Evolutionary conservation across 2,888 invertebrate species (phyloP).

Genomic region (Metellina segmentata): DNA sequence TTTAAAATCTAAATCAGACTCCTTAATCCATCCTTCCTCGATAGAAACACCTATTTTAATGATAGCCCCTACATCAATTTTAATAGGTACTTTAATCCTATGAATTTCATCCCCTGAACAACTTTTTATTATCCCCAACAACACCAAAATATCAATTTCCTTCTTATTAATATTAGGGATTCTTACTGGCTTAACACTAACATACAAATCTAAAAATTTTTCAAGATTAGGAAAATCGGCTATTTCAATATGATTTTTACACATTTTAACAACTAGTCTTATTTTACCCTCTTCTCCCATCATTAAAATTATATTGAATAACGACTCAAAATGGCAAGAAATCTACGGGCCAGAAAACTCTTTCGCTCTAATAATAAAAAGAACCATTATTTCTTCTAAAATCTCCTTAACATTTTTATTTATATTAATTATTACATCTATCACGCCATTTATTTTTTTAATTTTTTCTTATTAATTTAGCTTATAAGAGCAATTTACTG

Average conservation of each 20-base stretch:
- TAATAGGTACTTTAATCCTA: not conserved
- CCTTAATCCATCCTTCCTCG: not conserved
- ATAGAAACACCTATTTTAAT: not conserved
- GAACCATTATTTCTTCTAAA: too few species aligned
- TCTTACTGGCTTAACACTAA: not conserved
- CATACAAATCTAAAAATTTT: not conserved
- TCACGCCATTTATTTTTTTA: too few species aligned
- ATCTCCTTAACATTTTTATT: too few species aligned
- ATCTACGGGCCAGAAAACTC: too few species aligned
- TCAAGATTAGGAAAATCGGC: not conserved
- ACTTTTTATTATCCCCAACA: not conserved
- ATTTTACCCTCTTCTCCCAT: too few species aligned
- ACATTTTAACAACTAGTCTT: not conserved
- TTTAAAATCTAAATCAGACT: not conserved
- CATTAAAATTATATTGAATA: too few species aligned
- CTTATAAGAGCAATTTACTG: conserved; percentile 18
- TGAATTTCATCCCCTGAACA: not conserved
- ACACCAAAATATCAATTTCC: not conserved
- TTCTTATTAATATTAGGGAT: not conserved
- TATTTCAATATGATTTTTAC: not conserved
- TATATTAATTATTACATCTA: too few species aligned
- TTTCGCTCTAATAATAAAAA: too few species aligned
- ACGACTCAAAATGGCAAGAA: too few species aligned
- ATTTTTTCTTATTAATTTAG: not conserved
- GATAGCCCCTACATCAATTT: not conserved